Evolutionary conservation across 2,797 vertebrate species (phyloP).

Genomic region (Pseudotriccus pelzelni): DNA sequence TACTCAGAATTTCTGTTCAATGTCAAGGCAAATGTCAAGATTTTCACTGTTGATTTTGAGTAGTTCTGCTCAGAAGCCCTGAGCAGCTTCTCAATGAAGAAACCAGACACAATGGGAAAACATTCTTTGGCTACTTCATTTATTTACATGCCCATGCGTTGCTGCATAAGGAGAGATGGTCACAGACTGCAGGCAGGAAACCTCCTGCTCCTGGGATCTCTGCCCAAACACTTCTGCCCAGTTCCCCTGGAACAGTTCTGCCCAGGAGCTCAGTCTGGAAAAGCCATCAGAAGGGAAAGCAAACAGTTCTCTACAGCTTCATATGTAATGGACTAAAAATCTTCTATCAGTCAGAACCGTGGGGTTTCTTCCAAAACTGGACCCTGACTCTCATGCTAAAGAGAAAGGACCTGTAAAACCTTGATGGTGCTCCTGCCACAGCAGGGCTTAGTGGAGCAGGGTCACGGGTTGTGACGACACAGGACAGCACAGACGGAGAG

Average conservation of each 20-base stretch:
- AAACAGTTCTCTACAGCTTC: not conserved
- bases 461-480: fast-evolving
- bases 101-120: not conserved
- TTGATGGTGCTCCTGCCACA: not conserved
- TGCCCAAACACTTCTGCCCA: not conserved
- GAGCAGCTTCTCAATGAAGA: not conserved
- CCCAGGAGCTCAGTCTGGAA: not conserved
- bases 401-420: fast-evolving
- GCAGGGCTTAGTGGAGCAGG: not conserved
- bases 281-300: not conserved
- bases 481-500: not conserved
- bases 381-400: not conserved
- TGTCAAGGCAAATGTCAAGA: not conserved
- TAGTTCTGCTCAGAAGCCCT: not conserved
- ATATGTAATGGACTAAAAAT: not conserved
- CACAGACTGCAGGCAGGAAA: not conserved
- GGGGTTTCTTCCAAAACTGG: not conserved
- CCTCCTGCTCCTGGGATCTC: not conserved
- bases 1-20: not conserved
- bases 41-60: not conserved
- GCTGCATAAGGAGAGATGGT: not conserved
- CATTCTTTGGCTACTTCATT: not conserved
- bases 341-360: fast-evolving
- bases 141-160: not conserved
- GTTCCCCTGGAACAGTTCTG: not conserved